Evolutionary conservation across 2,113 vertebrate species (phyloP).

Genomic region (Meleagris gallopavo): DNA sequence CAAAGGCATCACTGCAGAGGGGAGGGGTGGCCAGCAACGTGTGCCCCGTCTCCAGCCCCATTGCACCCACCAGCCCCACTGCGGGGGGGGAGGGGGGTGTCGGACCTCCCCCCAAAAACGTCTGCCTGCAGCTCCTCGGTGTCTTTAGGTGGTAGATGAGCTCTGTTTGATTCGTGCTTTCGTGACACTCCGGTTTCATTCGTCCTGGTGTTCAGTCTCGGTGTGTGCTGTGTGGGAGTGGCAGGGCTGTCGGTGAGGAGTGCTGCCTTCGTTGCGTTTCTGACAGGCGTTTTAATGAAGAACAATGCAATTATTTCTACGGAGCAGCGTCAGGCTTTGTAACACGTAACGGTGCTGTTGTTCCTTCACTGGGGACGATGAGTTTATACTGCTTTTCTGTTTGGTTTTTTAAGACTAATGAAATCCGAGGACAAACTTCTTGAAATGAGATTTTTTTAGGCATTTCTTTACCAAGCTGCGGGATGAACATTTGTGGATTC

Average conservation of each 20-base stretch:
- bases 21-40: background rate
- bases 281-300: accelerated
- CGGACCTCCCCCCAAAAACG: too few species aligned
- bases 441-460: background rate
- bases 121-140: background rate
- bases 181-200: background rate
- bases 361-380: background rate
- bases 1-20: background rate
- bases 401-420: background rate
- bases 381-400: background rate
- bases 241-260: background rate
- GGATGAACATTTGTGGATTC: background rate
- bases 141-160: accelerated
- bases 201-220: background rate
- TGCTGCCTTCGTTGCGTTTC: background rate
- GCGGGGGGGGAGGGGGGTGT: too few species aligned
- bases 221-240: background rate
- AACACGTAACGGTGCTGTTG: accelerated
- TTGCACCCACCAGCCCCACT: too few species aligned
- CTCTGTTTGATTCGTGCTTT: background rate
- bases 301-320: background rate
- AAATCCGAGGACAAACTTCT: background rate
- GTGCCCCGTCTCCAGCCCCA: too few species aligned
- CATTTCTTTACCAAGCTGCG: background rate
- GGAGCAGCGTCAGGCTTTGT: accelerated